Evolutionary conservation across 2,113 vertebrate species (phyloP).

Genomic region (Todiramphus chloris): DNA sequence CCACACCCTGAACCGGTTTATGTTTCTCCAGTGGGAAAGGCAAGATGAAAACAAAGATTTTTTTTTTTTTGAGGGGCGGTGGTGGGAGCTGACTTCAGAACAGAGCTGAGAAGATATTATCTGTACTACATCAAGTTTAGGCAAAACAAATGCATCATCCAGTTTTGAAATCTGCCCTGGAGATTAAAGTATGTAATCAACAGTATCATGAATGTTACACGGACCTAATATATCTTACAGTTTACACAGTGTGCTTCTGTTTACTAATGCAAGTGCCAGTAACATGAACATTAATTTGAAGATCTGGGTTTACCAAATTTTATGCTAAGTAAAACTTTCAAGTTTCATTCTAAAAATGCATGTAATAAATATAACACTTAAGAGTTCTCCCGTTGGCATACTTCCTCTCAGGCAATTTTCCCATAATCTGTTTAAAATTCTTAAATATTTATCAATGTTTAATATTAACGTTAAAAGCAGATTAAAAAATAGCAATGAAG

Average conservation of each 20-base stretch:
- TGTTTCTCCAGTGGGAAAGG: background rate
- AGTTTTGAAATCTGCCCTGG: background rate
- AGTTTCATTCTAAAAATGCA: background rate
- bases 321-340: background rate
- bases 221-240: background rate
- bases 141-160: background rate
- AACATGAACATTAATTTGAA: background rate
- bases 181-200: background rate
- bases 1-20: background rate
- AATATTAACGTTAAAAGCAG: slow-evolving; percentile 41
- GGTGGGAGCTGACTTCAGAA: background rate
- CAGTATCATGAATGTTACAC: background rate
- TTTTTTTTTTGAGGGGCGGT: background rate
- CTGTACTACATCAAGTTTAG: background rate
- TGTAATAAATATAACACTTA: slow-evolving; percentile 7
- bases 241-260: background rate
- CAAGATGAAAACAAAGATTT: background rate
- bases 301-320: background rate
- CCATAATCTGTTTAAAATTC: background rate
- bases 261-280: background rate
- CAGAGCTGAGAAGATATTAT: background rate
- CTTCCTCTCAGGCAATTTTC: slow-evolving; percentile 2
- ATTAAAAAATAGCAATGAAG: slow-evolving; percentile 10
- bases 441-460: slow-evolving; percentile 50
- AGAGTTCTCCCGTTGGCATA: background rate